Conservation (phyloP, 1,140 invertebrate species). For the Drosophila parabipectinata region DNA sequence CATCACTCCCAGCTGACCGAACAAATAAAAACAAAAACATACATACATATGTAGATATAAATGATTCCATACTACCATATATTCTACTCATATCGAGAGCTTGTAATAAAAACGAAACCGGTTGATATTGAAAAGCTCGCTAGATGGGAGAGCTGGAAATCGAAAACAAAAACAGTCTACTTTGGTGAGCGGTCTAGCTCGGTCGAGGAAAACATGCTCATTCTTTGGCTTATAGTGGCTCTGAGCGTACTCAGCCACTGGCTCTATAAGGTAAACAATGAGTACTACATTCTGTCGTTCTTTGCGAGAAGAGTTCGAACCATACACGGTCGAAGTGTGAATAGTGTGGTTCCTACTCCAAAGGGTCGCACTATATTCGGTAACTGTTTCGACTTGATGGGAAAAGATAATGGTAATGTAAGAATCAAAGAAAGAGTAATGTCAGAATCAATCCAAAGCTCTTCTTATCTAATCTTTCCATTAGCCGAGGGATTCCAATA, state of each 20-base stretch:
- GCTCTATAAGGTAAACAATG: conserved; percentile 50
- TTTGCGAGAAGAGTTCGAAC: conserved; percentile 44
- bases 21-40: neutral
- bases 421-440: too few species aligned
- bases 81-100: neutral
- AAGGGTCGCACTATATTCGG: conserved; percentile 50
- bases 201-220: conserved; percentile 5
- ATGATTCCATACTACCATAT: neutral
- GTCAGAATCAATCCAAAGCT: neutral
- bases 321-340: conserved; percentile 42
- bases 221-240: conserved; percentile 30
- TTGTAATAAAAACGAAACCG: neutral
- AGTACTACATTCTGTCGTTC: conserved; percentile 40
- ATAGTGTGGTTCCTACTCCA: conserved; percentile 22
- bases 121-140: neutral
- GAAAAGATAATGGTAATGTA: conserved; percentile 50
- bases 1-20: neutral
- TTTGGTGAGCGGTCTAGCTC: neutral
- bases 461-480: neutral
- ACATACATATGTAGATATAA: neutral
- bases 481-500: conserved; percentile 42
- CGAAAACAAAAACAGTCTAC: conserved; percentile 6
- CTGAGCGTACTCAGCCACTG: conserved; percentile 35
- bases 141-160: neutral
- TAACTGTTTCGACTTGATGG: conserved; percentile 52